Evolutionary conservation across 1,140 invertebrate species (phyloP).

Genomic region (Rhyzopertha dominica): DNA sequence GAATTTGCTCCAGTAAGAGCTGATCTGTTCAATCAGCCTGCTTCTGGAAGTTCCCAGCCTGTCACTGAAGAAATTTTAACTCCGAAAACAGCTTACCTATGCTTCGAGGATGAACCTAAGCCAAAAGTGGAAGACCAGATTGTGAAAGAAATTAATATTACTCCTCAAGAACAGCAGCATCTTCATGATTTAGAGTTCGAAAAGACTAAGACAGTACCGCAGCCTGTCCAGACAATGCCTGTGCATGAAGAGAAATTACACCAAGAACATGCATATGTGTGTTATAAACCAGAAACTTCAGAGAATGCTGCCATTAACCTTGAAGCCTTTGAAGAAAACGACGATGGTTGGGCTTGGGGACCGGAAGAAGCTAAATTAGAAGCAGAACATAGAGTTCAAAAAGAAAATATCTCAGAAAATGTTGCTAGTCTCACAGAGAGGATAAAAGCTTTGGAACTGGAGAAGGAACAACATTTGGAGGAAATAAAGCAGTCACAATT

Average conservation of each 20-base stretch:
- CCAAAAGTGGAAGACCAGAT: constrained; percentile 25
- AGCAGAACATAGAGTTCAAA: constrained; percentile 38
- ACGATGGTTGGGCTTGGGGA: constrained; percentile 56
- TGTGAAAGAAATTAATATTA: constrained; percentile 17
- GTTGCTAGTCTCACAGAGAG: constrained; percentile 48
- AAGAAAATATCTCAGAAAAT: constrained; percentile 25
- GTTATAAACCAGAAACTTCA: constrained; percentile 25
- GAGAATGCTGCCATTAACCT: not conserved
- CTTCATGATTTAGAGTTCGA: constrained; percentile 15
- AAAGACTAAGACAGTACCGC: constrained; percentile 9
- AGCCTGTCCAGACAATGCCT: constrained; percentile 9
- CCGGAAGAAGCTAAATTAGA: constrained; percentile 49
- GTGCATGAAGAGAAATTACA: constrained; percentile 28
- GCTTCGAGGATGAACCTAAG: constrained; percentile 15
- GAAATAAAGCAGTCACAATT: constrained; percentile 57
- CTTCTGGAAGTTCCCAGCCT: constrained; percentile 23
- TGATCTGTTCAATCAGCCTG: not conserved
- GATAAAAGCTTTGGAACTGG: constrained; percentile 49
- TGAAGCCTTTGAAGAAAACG: constrained; percentile 37
- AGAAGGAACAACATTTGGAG: constrained; percentile 48
- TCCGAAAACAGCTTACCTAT: constrained; percentile 31
- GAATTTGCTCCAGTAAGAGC: constrained; percentile 25
- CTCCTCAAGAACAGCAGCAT: constrained; percentile 13
- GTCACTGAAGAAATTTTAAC: constrained; percentile 47
- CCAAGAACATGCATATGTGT: constrained; percentile 53